Evolutionary conservation across 2,888 invertebrate genomes (phyloP), one percentile per base, ranked within the genome.

Genomic region (Andrena marginata): DNA sequence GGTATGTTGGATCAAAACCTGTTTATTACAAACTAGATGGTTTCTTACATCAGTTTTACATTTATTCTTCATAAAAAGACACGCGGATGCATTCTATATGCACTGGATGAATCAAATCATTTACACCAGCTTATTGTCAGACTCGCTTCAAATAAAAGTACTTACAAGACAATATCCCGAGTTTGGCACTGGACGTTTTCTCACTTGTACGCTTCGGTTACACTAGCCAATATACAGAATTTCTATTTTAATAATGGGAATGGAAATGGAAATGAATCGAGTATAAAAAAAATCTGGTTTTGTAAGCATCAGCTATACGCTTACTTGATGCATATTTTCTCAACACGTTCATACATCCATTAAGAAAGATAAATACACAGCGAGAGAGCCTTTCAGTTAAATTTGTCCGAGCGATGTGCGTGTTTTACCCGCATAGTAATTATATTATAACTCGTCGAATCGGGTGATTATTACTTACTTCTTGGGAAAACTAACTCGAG

Each of bases 131-230:
- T 92, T 92, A 92, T 92, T 92, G 92, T 92, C 92, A 91, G 86
- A 90, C 89, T 88, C 87, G 80, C 85, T 80, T 80, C 7, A 88
- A 89, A 86, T 59, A 73, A 88, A 86, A 84, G 71, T 82, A 63
- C 42, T 42, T 16, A 42, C 77, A 82, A 84, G 79, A 83, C 74
- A 79, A 84, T 90, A 87, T 85, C 89, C 89, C 84, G 87, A 91
- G 90, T 93, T 93, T 93, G 93, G 93, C 93, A 93, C 93, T 92
- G 91, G 89, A 90, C 89, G 87, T 89, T 90, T 87, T 77, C 80
- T 81, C 64, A 69, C 63, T 83, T 84, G 75, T 77, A 56, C 64
- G 77, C 48, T 85, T 68, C 60, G 81, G 60, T 85, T 79, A 82
- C 56, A 56, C 76, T 84, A 42, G 42, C 42, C 42, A 80, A 81